Conservation (phyloP, 2,113 vertebrate genomes). For the Peromyscus leucopus region DNA sequence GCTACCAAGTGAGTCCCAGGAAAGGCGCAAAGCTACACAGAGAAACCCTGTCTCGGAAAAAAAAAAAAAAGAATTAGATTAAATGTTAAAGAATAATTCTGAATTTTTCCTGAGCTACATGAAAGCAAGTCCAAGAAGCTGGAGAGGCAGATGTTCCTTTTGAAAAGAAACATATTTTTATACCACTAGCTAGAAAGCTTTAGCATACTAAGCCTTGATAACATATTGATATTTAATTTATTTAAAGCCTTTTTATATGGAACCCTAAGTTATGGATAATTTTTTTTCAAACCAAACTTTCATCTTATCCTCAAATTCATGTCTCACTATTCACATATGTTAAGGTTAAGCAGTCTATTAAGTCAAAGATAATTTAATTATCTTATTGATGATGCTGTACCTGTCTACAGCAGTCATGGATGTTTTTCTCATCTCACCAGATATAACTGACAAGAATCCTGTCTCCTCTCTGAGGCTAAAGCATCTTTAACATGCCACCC, state of each 20-base stretch:
- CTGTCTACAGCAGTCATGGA: neutral
- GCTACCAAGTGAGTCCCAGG: no score
- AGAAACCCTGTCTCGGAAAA: no score
- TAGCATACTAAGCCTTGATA: slow-evolving; percentile 17
- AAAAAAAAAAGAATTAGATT: neutral
- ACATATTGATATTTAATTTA: neutral
- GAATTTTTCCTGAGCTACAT: neutral
- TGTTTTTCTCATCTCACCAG: neutral
- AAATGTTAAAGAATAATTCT: neutral
- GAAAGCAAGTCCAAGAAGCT: neutral
- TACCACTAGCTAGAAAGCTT: neutral
- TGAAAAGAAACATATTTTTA: slow-evolving; percentile 4
- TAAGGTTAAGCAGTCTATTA: neutral
- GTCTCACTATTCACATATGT: neutral
- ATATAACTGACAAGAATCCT: neutral
- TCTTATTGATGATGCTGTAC: neutral
- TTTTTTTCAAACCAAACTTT: neutral
- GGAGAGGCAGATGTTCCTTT: neutral
- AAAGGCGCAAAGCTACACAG: no score
- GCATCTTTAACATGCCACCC: neutral
- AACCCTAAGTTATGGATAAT: neutral
- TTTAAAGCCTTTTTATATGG: neutral
- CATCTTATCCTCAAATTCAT: neutral
- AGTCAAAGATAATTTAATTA: neutral
- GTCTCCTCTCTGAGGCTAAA: neutral